Conservation (phyloP, 2,888 invertebrate species). For the Phortica okadai region DNA sequence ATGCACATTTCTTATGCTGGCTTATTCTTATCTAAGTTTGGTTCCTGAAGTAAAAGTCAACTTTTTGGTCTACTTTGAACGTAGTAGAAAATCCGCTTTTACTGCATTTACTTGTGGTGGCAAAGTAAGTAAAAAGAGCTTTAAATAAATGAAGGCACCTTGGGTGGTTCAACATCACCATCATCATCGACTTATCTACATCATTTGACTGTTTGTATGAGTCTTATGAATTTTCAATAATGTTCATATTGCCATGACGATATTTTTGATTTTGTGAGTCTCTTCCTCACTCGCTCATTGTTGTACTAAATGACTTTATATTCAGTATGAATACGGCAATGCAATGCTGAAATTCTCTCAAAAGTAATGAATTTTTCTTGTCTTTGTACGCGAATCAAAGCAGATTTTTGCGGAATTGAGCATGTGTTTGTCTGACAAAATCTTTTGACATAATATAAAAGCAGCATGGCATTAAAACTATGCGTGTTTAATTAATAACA, state of each 20-base stretch:
- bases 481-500: neutral
- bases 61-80: neutral
- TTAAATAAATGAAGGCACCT: too few species aligned
- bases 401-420: too few species aligned
- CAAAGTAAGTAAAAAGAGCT: neutral
- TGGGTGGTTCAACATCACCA: neutral
- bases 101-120: neutral
- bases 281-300: neutral
- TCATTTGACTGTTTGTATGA: neutral
- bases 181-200: neutral
- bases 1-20: slow-evolving; percentile 12
- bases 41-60: neutral
- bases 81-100: neutral
- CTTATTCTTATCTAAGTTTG: slow-evolving; percentile 13
- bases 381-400: too few species aligned
- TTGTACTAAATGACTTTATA: too few species aligned
- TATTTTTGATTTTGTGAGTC: neutral
- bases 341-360: too few species aligned
- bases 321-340: too few species aligned
- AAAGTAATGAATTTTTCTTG: too few species aligned
- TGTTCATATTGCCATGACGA: neutral
- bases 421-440: too few species aligned
- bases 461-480: neutral
- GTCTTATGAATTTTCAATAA: slow-evolving; percentile 6
- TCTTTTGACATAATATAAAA: neutral